phyloP scores from a whole-genome alignment of 2,888 invertebrate genomes.

The Corbicula japonica region DNA sequence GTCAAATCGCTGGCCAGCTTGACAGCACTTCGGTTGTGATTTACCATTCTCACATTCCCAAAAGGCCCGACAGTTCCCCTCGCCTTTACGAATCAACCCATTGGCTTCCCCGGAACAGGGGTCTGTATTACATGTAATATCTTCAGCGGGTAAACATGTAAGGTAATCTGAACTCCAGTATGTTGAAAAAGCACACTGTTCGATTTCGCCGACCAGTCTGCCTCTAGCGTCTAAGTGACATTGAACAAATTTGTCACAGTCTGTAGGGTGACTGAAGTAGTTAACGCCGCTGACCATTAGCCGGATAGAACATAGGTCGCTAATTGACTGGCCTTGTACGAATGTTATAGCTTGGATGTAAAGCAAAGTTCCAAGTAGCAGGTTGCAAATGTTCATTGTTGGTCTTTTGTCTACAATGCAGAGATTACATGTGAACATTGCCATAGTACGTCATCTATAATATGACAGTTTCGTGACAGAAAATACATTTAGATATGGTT shows the following conservation, averaged over 20 bases:
- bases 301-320: too few relatives aligned
- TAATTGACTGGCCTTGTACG: too few relatives aligned
- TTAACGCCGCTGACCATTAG: slow-evolving; percentile 58
- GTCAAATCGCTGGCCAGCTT: slow-evolving; percentile 58
- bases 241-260: slow-evolving; percentile 70
- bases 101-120: not conserved
- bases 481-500: too few relatives aligned
- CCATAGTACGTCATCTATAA: too few relatives aligned
- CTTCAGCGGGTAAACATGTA: slow-evolving; percentile 51
- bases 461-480: too few relatives aligned
- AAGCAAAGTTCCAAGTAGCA: too few relatives aligned
- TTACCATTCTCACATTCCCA: slow-evolving; percentile 67
- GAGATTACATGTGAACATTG: too few relatives aligned
- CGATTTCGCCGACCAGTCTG: slow-evolving; percentile 43
- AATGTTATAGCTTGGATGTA: too few relatives aligned
- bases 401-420: too few relatives aligned
- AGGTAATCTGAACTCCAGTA: slow-evolving; percentile 65
- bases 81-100: slow-evolving; percentile 22
- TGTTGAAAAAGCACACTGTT: slow-evolving; percentile 64
- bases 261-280: slow-evolving; percentile 54
- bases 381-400: too few relatives aligned
- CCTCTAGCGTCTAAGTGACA: slow-evolving; percentile 56
- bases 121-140: slow-evolving; percentile 49
- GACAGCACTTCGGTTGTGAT: slow-evolving; percentile 71
- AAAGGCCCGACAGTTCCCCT: slow-evolving; percentile 68